phyloP scores from a whole-genome alignment of 2,888 invertebrate species.

The Nowickia ferox region DNA sequence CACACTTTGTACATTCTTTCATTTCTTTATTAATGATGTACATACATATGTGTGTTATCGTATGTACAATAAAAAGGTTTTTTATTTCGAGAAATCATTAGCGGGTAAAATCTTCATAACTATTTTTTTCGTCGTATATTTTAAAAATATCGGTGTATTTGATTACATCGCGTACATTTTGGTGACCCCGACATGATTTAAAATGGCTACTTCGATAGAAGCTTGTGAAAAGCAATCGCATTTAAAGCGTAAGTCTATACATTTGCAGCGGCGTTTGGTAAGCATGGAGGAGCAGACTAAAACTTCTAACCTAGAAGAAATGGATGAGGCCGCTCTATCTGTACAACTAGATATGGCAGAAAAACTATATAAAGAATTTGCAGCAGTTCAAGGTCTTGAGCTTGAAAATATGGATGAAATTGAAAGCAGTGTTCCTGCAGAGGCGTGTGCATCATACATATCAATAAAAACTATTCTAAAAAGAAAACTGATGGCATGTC shows the following conservation, averaged over 20 bases:
- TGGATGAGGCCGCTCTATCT: background rate
- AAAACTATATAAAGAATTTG: slow-evolving; percentile 9
- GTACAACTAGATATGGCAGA: background rate
- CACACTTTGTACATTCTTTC: too few species aligned
- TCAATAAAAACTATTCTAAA: slow-evolving; percentile 31
- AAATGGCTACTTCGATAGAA: background rate
- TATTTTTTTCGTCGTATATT: too few species aligned
- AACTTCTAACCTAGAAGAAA: background rate
- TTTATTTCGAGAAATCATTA: too few species aligned
- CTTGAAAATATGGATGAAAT: slow-evolving; percentile 28
- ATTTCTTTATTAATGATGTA: too few species aligned
- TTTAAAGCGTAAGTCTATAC: slow-evolving; percentile 6
- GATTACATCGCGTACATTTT: background rate
- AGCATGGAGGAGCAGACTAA: background rate
- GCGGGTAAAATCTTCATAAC: too few species aligned
- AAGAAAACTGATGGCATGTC: background rate
- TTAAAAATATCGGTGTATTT: too few species aligned
- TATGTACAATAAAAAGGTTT: too few species aligned
- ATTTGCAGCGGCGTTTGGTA: background rate
- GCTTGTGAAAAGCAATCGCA: background rate
- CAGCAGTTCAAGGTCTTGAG: slow-evolving; percentile 29
- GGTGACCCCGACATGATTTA: slow-evolving; percentile 35
- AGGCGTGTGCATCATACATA: background rate
- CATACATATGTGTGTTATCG: too few species aligned
- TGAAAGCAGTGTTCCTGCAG: slow-evolving; percentile 4